These are phyloP conservation scores for Linnaemya tessellans DNA, from an alignment of 2,888 invertebrate genomes.

Conservation along the genomic window DNA sequence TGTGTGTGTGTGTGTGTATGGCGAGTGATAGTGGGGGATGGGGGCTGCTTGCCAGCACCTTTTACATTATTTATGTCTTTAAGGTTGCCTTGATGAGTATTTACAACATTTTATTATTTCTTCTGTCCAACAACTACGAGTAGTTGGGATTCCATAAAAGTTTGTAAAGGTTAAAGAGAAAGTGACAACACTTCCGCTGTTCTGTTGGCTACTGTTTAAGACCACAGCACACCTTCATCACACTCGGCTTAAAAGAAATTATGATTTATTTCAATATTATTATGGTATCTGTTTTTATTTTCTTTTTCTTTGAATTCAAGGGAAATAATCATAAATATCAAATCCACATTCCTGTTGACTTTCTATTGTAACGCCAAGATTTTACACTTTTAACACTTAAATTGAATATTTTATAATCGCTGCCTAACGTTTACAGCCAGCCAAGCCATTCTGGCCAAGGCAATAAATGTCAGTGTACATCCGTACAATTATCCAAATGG, in stretches of 20 bases:
- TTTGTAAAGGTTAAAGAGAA: constrained; percentile 46
- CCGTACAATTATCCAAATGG: constrained; percentile 65
- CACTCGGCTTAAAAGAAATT: constrained; percentile 48
- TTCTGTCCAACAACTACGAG: background rate
- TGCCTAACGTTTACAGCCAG: background rate
- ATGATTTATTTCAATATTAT: constrained; percentile 66
- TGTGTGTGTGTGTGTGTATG: background rate
- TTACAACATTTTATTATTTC: constrained; percentile 15
- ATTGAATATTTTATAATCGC: constrained; percentile 33
- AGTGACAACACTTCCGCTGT: constrained; percentile 65
- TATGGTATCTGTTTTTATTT: background rate
- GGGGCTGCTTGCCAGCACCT: background rate
- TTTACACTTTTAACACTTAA: constrained; percentile 24
- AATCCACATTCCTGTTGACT: constrained; percentile 32
- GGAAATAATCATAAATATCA: constrained; percentile 22
- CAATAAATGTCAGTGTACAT: constrained; percentile 69
- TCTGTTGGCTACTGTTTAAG: constrained; percentile 49
- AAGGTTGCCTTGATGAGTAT: constrained; percentile 7
- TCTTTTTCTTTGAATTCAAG: background rate
- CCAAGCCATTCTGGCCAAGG: background rate
- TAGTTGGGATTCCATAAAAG: constrained; percentile 20
- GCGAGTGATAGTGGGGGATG: background rate
- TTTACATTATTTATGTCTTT: constrained; percentile 34
- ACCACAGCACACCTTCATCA: constrained; percentile 32
- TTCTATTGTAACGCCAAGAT: constrained; percentile 27